These are phyloP conservation scores for Volucella bombylans DNA, from an alignment of 2,888 invertebrate species.

Conservation along the genomic window DNA sequence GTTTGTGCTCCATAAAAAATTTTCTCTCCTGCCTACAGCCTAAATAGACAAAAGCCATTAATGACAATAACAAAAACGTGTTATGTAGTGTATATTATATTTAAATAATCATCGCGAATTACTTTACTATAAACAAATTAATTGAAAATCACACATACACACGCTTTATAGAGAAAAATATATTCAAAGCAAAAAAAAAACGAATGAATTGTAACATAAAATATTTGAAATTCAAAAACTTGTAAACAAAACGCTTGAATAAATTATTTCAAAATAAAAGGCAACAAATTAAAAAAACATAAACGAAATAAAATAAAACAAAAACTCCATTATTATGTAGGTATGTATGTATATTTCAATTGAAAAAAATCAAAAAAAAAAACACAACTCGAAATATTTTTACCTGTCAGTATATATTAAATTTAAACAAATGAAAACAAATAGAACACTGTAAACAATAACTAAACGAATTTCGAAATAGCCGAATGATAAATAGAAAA, in stretches of 20 bases:
- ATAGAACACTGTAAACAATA: slow-evolving; percentile 26
- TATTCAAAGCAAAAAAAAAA: slow-evolving; percentile 39
- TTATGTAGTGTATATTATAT: slow-evolving; percentile 60
- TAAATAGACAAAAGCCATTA: slow-evolving; percentile 64
- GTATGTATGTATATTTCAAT: slow-evolving; percentile 62
- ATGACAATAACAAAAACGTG: slow-evolving; percentile 68
- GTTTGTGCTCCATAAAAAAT: slow-evolving; percentile 16
- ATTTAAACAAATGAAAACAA: slow-evolving; percentile 31
- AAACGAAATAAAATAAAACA: slow-evolving; percentile 61
- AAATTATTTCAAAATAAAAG: slow-evolving; percentile 29
- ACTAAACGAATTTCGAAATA: slow-evolving; percentile 64
- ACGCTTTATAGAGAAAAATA: slow-evolving; percentile 28
- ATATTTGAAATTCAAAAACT: slow-evolving; percentile 62
- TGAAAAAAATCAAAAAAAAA: slow-evolving; percentile 34
- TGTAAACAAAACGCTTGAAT: slow-evolving; percentile 23
- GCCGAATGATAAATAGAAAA: slow-evolving; percentile 45
- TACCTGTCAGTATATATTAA: slow-evolving; percentile 59
- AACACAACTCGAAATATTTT: slow-evolving; percentile 59
- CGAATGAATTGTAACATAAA: slow-evolving; percentile 72
- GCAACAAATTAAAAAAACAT: slow-evolving; percentile 44
- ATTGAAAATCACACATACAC: slow-evolving; percentile 1
- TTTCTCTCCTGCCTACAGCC: slow-evolving; percentile 42
- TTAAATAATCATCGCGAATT: slow-evolving; percentile 35
- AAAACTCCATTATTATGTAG: slow-evolving; percentile 71
- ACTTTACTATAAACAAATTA: slow-evolving; percentile 34